Conservation (phyloP, 2,888 invertebrate genomes). For the Amblyjoppa fuscipennis region DNA sequence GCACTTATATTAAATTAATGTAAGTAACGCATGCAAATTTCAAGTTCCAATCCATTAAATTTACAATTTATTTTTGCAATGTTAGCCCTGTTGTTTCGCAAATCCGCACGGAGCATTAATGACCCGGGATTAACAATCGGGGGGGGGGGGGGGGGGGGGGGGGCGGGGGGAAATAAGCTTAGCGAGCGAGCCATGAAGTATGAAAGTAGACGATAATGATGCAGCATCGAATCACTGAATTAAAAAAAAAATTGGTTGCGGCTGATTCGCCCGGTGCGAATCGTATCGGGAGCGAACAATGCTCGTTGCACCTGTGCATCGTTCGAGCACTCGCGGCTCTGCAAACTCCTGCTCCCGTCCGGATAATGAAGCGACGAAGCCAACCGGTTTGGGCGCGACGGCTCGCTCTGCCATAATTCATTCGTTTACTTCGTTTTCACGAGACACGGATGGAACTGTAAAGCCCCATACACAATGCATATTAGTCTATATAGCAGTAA, state of each 20-base stretch:
- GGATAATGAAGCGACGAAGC: constrained; percentile 57
- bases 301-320: constrained; percentile 36
- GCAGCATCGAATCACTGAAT: constrained; percentile 17
- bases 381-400: constrained; percentile 40
- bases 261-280: constrained; percentile 70
- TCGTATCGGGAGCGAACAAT: constrained; percentile 58
- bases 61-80: no score
- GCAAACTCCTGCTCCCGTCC: background rate
- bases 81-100: no score
- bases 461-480: constrained; percentile 23
- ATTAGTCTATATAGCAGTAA: constrained; percentile 9
- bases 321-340: background rate
- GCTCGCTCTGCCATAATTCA: constrained; percentile 53
- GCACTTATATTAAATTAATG: no score
- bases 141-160: no score
- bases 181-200: background rate
- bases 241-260: constrained; percentile 65
- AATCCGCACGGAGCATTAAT: no score
- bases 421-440: constrained; percentile 57
- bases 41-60: no score
- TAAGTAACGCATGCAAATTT: no score
- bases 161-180: no score
- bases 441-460: constrained; percentile 38
- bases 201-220: constrained; percentile 33
- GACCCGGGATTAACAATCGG: no score